Evolutionary conservation across 1,140 invertebrate genomes (phyloP).

Genomic region (Ladona fulva): DNA sequence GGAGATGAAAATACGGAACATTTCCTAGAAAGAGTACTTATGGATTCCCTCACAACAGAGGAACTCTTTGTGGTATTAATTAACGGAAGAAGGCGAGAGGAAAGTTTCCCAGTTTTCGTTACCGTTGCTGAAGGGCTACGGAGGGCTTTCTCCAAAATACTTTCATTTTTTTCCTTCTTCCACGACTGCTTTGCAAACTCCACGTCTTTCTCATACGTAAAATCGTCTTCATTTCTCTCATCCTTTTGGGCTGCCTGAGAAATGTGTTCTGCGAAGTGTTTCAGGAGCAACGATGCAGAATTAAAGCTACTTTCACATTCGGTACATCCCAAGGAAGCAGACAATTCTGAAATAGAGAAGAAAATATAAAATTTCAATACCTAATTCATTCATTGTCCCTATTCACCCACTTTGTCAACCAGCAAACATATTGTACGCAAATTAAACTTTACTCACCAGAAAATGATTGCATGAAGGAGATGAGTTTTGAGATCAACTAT

Average conservation of each 20-base stretch:
- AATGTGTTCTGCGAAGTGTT: slow-evolving; percentile 31
- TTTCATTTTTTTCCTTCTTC: slow-evolving; percentile 17
- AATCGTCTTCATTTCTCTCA: not conserved
- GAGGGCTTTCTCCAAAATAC: slow-evolving; percentile 19
- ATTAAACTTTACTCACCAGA: not conserved
- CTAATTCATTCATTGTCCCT: not conserved
- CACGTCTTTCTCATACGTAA: slow-evolving; percentile 15
- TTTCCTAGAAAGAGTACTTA: not conserved
- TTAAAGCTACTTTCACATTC: slow-evolving; percentile 29
- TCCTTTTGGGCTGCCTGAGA: slow-evolving; percentile 16
- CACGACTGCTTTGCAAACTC: slow-evolving; percentile 17
- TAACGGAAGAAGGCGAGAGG: not conserved
- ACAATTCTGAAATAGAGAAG: slow-evolving; percentile 26
- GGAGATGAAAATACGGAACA: not conserved
- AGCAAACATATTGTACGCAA: no score
- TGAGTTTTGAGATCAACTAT: not conserved
- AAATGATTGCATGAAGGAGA: slow-evolving; percentile 1
- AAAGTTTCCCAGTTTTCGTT: not conserved
- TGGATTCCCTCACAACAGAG: not conserved
- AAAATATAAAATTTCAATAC: not conserved
- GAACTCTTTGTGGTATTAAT: not conserved
- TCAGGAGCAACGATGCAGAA: slow-evolving; percentile 29
- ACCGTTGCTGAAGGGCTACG: slow-evolving; percentile 3
- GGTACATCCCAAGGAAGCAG: slow-evolving; percentile 24
- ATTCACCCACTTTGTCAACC: no score